These are phyloP conservation scores for Garrulus glandarius DNA, from an alignment of 2,797 vertebrate species.

Conservation along the genomic window DNA sequence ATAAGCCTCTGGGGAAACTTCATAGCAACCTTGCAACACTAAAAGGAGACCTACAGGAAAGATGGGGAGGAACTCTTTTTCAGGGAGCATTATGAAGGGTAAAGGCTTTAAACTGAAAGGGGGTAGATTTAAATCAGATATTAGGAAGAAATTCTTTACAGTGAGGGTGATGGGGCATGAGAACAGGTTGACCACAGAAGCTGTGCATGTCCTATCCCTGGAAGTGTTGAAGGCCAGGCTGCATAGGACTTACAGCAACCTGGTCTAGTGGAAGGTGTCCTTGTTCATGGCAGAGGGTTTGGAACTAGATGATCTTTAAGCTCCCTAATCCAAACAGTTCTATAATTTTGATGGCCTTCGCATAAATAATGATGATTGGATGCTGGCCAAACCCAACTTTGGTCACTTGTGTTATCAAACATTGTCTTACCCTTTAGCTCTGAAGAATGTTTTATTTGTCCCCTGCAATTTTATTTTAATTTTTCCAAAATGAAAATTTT, in stretches of 20 bases:
- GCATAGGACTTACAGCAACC: not conserved
- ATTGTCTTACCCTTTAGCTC: not conserved
- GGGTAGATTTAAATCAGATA: not conserved
- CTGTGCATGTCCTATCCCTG: not conserved
- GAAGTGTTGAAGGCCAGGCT: not conserved
- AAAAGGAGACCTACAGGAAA: not conserved
- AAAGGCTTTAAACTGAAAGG: not conserved
- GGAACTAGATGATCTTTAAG: not conserved
- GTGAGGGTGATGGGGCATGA: fast-evolving
- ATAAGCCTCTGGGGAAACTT: not conserved
- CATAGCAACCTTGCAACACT: not conserved
- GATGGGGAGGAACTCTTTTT: not conserved
- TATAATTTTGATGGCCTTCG: not conserved
- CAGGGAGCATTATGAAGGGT: not conserved
- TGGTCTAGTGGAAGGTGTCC: not conserved
- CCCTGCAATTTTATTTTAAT: not conserved
- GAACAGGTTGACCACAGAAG: not conserved
- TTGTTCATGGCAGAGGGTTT: not conserved
- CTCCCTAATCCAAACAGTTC: not conserved
- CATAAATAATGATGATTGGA: not conserved
- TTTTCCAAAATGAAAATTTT: not conserved
- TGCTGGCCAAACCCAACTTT: not conserved
- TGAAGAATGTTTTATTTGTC: not conserved
- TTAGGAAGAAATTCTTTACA: not conserved
- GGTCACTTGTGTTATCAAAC: not conserved